Base-by-base conservation (phyloP, 2,888 invertebrate species). In the Zygothrica quintamaculata region DNA sequence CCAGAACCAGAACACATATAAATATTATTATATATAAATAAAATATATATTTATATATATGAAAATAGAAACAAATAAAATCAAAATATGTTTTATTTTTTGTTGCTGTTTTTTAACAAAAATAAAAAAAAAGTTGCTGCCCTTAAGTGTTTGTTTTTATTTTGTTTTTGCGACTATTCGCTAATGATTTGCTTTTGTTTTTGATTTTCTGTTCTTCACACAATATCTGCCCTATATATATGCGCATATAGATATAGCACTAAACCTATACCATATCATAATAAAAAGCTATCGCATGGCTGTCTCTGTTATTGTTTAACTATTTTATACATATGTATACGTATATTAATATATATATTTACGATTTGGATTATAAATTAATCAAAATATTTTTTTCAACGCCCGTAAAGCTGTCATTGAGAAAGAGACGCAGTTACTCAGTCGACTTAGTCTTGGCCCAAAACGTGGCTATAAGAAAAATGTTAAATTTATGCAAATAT, bases 401-500 rank as follows among this genome's bases (percentile, higher is more conserved):
- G 29, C 29, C n/a, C 44, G 31, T n/a, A 29, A 22, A 22, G 57
- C 29, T 16, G 36, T 1, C 0, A n/a, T 6, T 8, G 40, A 9
- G n/a, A n/a, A 47, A 6, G 37, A 9, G 44, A 2, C 15, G 7
- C 9, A 4, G 37, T 48, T 12, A 16, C 1, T 1, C 8, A n/a
- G 31, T n/a, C n/a, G n/a, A n/a, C n/a, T n/a, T n/a, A n/a, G 3
- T 33, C 33, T 53, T 34, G 59, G 51, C 52, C 76, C 52, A 78
- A 74, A 66, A 78, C 71, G 78, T 74, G 79, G 80, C 58, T 74
- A 55, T 56, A 69, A 43, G 33, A 47, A 46, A 78, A 66, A 60
- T 78, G 36, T 72, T 70, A 65, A 61, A 86, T 76, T 76, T 76
- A 79, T 70, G 84, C 87, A 84, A 86, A 84, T 86, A 86, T 84